Evolutionary conservation across 2,888 invertebrate genomes (phyloP).

Genomic region (Cerastis leucographa): DNA sequence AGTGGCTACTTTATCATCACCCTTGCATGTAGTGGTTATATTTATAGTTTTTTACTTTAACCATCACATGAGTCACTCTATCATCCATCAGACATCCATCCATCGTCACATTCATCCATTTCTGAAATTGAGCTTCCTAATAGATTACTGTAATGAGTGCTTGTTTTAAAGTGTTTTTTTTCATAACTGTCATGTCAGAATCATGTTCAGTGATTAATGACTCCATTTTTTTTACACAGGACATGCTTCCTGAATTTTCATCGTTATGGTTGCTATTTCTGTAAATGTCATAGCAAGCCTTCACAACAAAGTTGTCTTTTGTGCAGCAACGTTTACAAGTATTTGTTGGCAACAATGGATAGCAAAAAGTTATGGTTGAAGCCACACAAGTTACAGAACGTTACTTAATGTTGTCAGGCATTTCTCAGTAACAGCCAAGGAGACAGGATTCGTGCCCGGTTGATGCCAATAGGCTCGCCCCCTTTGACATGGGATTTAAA

Average conservation of each 20-base stretch:
- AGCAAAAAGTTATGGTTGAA: neutral
- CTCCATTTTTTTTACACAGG: neutral
- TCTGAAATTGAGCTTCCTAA: neutral
- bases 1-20: neutral
- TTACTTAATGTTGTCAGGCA: neutral
- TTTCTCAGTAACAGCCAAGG: neutral
- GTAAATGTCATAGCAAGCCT: neutral
- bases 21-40: neutral
- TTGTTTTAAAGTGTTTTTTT: neutral
- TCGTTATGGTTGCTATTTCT: neutral
- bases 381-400: neutral
- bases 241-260: neutral
- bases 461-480: neutral
- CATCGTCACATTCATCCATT: neutral
- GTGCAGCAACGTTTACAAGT: neutral
- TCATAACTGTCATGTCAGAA: neutral
- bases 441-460: neutral
- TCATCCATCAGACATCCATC: neutral
- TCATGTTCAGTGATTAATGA: neutral
- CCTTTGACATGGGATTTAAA: neutral
- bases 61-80: too few species aligned
- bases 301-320: neutral
- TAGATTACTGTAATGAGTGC: neutral
- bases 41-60: neutral
- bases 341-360: neutral